Evolutionary conservation across 2,113 vertebrate species (phyloP).

Genomic region (Elephas maximus): DNA sequence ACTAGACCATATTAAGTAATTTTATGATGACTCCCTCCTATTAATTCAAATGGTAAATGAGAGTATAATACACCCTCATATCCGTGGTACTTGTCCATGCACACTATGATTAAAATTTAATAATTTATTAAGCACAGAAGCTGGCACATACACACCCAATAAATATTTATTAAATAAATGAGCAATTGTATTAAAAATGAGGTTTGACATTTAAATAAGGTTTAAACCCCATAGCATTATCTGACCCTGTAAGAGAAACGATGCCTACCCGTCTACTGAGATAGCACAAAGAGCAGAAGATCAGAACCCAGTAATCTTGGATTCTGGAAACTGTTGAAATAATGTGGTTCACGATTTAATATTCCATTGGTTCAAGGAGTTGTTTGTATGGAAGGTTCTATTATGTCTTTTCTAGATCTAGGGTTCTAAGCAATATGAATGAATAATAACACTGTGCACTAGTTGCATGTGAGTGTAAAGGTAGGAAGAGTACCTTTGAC

Average conservation of each 20-base stretch:
- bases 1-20: neutral
- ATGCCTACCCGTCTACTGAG: neutral
- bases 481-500: rapidly evolving
- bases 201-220: neutral
- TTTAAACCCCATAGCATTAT: neutral
- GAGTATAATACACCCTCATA: neutral
- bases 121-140: slow-evolving; percentile 55
- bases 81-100: neutral
- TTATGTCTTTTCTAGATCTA: rapidly evolving
- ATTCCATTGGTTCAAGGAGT: rapidly evolving
- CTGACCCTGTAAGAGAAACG: neutral
- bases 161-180: slow-evolving; percentile 69
- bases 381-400: neutral
- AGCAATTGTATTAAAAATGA: slow-evolving; percentile 42
- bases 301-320: neutral
- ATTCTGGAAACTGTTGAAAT: neutral
- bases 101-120: slow-evolving; percentile 53
- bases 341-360: rapidly evolving
- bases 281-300: rapidly evolving
- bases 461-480: rapidly evolving
- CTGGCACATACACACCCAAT: neutral
- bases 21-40: neutral
- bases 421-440: neutral
- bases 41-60: neutral
- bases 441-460: neutral